Percentiles rank a stretch among this genome's conserved stretches.
These are phyloP conservation scores for Aphelinus certus DNA, from an alignment of 1,140 invertebrate species.

Conservation along the genomic window DNA sequence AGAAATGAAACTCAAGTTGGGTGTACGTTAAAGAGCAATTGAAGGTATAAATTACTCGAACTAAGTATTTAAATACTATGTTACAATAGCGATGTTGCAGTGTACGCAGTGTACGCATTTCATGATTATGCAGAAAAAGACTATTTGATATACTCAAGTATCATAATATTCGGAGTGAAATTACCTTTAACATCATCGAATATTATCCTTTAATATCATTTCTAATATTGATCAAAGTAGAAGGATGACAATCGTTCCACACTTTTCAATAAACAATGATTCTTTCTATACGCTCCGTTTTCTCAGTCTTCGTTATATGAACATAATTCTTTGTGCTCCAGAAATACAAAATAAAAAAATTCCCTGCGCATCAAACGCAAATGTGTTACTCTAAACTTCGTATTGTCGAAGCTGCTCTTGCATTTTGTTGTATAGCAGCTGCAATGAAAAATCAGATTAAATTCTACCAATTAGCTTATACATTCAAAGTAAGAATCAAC, in stretches of 20 bases:
- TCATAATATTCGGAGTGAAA: conserved; percentile 14
- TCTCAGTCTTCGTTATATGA: conserved; percentile 28
- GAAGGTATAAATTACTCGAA: too few relatives aligned
- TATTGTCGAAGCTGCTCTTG: conserved; percentile 56
- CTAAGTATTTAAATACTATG: too few relatives aligned
- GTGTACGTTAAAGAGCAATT: too few relatives aligned
- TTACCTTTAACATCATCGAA: background rate
- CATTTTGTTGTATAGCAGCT: conserved; percentile 59
- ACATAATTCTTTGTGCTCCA: conserved; percentile 25
- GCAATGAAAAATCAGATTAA: conserved; percentile 20
- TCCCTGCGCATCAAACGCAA: too few relatives aligned
- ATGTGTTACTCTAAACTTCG: conserved; percentile 42
- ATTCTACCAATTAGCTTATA: too few relatives aligned
- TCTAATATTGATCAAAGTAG: too few relatives aligned
- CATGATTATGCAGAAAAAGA: conserved; percentile 9
- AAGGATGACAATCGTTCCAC: too few relatives aligned
- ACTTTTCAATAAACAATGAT: background rate
- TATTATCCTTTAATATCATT: too few relatives aligned
- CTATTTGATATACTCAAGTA: background rate
- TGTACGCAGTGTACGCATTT: too few relatives aligned
- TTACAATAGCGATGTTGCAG: too few relatives aligned
- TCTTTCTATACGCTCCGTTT: background rate
- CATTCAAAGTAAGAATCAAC: too few relatives aligned
- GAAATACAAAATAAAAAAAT: background rate
- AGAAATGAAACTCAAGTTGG: too few relatives aligned